Base-by-base conservation (phyloP, 2,888 invertebrate species). In the Sussaba pulchella region DNA sequence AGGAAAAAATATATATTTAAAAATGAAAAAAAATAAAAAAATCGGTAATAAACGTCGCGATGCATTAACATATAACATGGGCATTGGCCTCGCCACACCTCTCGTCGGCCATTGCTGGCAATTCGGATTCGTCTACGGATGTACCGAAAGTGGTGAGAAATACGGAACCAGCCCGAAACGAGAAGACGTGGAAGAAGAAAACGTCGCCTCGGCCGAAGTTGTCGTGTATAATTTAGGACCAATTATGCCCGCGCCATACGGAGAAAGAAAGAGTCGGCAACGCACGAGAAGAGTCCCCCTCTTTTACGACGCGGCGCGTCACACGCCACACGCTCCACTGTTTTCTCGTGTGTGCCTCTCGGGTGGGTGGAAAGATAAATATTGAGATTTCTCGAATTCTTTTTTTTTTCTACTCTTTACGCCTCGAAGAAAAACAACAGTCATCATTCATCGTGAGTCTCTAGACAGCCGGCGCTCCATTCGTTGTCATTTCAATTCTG, bases 11-110 rank as follows among this genome's bases (percentile, higher is more conserved):
- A 24, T 57, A 57, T 64, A 54, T 57, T 57, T 50, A 71, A 19
- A 31, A 41, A 66, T 31, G 4, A 59, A 72, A 63, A 57, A 47
- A 14, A 64, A 45, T 64, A 64, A 50, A 61, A 64, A 59, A 54
- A 14, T 63, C 39, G 54, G 67, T 81, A 70, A 77, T 73, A 59
- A 73, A 78, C 82, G 78, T 86, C 87, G 72, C 67, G 79, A 85
- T 84, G 84, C 85, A 90, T 90, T 89, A 90, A 89, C 89, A 89
- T 89, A 52, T 64, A 89, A 89, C 86, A 88, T 90, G 90, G 90
- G 89, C 90, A 89, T 90, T 89, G 89, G 88, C 88, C 67, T 61
- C 63, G 61, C 47, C 67, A 21, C 67, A 84, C 87, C 89, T 85
- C 87, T 86, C 84, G 67, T 63, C 78, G 80, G 66, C 78, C 47